Conservation (phyloP, 2,888 invertebrate genomes). For the Odontocerum albicorne region DNA sequence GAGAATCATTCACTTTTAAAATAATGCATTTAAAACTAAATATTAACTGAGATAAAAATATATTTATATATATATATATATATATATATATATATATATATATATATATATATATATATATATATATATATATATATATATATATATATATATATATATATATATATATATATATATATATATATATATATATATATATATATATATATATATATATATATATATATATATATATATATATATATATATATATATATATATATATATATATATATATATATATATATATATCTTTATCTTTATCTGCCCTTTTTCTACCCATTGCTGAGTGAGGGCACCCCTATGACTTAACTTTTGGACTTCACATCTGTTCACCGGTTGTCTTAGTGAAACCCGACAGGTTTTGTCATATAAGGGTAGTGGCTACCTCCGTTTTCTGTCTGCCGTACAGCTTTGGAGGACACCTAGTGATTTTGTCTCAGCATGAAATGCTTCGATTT, state of each 20-base stretch:
- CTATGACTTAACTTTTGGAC: no score
- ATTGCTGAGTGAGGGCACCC: no score
- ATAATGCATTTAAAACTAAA: no score
- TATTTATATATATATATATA: background rate
- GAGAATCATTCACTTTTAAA: no score
- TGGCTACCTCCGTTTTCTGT: no score
- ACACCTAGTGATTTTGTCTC: no score
- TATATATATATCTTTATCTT: background rate
- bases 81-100: background rate
- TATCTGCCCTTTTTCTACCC: no score
- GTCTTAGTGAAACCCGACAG: no score
- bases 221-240: background rate
- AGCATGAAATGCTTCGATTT: no score
- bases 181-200: background rate
- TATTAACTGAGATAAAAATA: background rate
- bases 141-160: background rate
- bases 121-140: background rate
- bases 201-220: background rate
- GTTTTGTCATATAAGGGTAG: no score
- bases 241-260: background rate
- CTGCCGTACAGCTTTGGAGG: no score
- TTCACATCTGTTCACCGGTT: no score
- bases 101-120: background rate
- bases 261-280: slow-evolving; percentile 1
- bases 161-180: background rate